These are phyloP conservation scores for Arrhamphus sclerolepis DNA, from an alignment of 2,797 vertebrate species.

Conservation along the genomic window DNA sequence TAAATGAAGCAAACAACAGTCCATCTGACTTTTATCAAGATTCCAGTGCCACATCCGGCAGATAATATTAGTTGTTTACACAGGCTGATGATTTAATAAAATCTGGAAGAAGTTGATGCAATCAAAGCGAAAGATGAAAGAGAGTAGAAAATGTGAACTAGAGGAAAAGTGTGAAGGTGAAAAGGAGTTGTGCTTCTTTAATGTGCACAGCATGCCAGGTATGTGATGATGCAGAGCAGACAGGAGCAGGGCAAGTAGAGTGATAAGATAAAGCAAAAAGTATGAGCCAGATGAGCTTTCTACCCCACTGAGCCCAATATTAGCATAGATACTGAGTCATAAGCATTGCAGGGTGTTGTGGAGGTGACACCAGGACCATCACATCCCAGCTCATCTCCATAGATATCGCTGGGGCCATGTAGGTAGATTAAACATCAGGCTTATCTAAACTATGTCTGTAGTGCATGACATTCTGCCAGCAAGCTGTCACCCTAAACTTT, in stretches of 20 bases:
- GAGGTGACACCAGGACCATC: slow-evolving; percentile 66
- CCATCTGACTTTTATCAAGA: slow-evolving; percentile 18
- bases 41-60: slow-evolving; percentile 29
- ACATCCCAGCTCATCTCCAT: slow-evolving; percentile 76
- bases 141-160: slow-evolving; percentile 31
- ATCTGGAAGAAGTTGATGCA: slow-evolving; percentile 17
- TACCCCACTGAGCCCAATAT: slow-evolving; percentile 72
- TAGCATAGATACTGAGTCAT: slow-evolving; percentile 83
- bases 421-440: slow-evolving; percentile 61
- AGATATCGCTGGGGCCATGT: slow-evolving; percentile 73
- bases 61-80: slow-evolving; percentile 17
- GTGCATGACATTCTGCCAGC: slow-evolving; percentile 57
- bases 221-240: slow-evolving; percentile 47
- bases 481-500: slow-evolving; percentile 60
- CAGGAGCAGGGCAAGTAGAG: slow-evolving; percentile 31
- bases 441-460: slow-evolving; percentile 67
- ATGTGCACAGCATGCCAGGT: slow-evolving; percentile 57
- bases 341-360: slow-evolving; percentile 60
- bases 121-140: slow-evolving; percentile 53
- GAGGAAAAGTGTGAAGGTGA: slow-evolving; percentile 37
- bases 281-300: slow-evolving; percentile 65
- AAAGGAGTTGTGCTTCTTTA: slow-evolving; percentile 48
- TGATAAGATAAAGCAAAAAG: slow-evolving; percentile 81
- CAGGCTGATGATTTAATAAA: slow-evolving; percentile 36
- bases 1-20: slow-evolving; percentile 25